Conservation (phyloP, 2,888 invertebrate species). For the Drosophila borealis region DNA sequence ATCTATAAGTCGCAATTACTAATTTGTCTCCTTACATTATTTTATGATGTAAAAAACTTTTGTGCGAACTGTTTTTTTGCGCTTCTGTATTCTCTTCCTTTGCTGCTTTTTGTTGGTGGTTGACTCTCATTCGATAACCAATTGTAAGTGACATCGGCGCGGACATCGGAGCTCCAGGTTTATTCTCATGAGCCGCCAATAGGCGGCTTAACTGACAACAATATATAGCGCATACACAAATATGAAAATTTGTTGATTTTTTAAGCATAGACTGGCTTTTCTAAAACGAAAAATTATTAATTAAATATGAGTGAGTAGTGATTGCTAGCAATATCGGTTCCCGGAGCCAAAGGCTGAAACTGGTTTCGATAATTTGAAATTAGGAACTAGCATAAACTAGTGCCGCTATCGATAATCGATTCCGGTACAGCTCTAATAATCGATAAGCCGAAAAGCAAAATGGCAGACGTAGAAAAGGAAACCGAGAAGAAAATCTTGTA, state of each 20-base stretch:
- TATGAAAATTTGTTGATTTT: constrained; percentile 3
- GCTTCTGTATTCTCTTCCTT: constrained; percentile 44
- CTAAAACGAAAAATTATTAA: not conserved
- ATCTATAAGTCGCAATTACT: constrained; percentile 62
- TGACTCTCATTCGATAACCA: constrained; percentile 33
- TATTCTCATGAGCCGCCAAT: not conserved
- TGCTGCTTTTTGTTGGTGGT: constrained; percentile 28
- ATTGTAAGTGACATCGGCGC: constrained; percentile 22
- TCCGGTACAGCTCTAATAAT: constrained; percentile 65
- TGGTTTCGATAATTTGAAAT: constrained; percentile 4
- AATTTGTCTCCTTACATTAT: constrained; percentile 47
- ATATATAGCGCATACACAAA: not conserved
- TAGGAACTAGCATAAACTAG: constrained; percentile 16
- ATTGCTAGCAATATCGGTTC: constrained; percentile 21
- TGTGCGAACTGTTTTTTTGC: constrained; percentile 52
- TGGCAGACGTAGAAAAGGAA: constrained; percentile 66
- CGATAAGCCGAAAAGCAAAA: constrained; percentile 66
- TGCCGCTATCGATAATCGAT: constrained; percentile 53
- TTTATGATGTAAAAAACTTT: constrained; percentile 48
- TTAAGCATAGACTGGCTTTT: not conserved
- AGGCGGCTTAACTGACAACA: not conserved
- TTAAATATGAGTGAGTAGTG: not conserved
- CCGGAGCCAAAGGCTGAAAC: constrained; percentile 10
- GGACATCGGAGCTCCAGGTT: not conserved
- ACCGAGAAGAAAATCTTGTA: constrained; percentile 76